phyloP scores from a whole-genome alignment of 2,113 vertebrate genomes.

The Zeus faber region DNA sequence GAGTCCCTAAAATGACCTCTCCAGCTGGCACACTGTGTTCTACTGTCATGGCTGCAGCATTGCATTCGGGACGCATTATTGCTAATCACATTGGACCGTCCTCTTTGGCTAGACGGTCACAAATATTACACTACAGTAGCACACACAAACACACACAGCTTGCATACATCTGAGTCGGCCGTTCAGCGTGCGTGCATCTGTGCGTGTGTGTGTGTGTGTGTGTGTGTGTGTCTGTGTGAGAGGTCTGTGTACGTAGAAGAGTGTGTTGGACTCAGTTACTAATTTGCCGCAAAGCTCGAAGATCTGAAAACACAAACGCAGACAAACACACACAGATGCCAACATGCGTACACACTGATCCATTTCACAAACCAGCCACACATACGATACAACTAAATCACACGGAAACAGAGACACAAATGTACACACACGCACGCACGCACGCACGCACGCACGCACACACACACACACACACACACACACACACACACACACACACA shows the following conservation, averaged over 20 bases:
- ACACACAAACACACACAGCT: too few species aligned
- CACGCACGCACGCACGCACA: not conserved
- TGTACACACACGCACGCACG: not conserved
- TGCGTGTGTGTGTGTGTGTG: not conserved
- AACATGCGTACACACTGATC: constrained; percentile 33
- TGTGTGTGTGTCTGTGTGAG: not conserved
- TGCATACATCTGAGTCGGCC: not conserved
- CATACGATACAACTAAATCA: too few species aligned
- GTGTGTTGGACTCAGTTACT: constrained; percentile 37
- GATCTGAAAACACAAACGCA: constrained; percentile 27
- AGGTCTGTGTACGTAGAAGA: constrained; percentile 5
- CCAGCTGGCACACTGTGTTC: constrained; percentile 1
- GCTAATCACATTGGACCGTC: not conserved
- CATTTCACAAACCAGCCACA: constrained; percentile 15
- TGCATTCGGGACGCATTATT: not conserved
- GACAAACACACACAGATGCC: constrained; percentile 11
- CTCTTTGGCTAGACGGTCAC: not conserved
- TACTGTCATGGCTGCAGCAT: not conserved
- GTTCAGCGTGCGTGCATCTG: not conserved
- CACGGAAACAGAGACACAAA: constrained; percentile 8
- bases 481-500: constrained; percentile 4
- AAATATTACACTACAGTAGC: too few species aligned
- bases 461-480: not conserved
- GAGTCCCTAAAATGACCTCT: not conserved
- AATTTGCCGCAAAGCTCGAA: constrained; percentile 43